Conservation (phyloP, 2,888 invertebrate species). For the Nowickia ferox region DNA sequence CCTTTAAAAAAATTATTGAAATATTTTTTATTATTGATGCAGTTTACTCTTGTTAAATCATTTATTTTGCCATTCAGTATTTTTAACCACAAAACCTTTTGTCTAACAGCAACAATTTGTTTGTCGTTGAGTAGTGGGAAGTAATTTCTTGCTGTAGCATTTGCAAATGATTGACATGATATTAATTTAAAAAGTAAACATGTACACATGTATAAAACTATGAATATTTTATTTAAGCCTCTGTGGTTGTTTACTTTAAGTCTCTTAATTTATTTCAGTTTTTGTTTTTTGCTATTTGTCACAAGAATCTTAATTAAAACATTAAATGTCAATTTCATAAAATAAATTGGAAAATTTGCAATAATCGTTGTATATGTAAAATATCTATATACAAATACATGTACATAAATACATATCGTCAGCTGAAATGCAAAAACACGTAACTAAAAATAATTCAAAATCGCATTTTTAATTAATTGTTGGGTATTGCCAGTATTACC, state of each 20-base stretch:
- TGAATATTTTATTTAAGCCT: not conserved
- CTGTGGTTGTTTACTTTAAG: constrained; percentile 28
- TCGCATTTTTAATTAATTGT: too few species aligned
- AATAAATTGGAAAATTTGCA: not conserved
- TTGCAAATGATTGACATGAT: constrained; percentile 59
- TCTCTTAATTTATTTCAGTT: constrained; percentile 5
- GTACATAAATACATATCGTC: too few species aligned
- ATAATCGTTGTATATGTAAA: not conserved
- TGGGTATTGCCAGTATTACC: too few species aligned
- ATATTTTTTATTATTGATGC: constrained; percentile 27
- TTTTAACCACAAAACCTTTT: constrained; percentile 36
- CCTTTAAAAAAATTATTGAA: constrained; percentile 5
- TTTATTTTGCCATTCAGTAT: constrained; percentile 13
- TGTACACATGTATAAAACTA: not conserved
- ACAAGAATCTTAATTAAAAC: constrained; percentile 41
- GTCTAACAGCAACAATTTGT: constrained; percentile 37
- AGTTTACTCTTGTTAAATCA: constrained; percentile 32
- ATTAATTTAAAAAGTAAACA: constrained; percentile 60
- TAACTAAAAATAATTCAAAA: too few species aligned
- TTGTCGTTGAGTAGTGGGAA: not conserved
- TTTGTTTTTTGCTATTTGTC: not conserved
- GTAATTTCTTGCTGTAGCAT: constrained; percentile 9
- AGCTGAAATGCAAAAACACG: too few species aligned
- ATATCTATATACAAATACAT: too few species aligned
- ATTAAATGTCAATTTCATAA: constrained; percentile 30